Conservation (phyloP, 2,113 vertebrate genomes). For the Thinocorus orbignyianus region DNA sequence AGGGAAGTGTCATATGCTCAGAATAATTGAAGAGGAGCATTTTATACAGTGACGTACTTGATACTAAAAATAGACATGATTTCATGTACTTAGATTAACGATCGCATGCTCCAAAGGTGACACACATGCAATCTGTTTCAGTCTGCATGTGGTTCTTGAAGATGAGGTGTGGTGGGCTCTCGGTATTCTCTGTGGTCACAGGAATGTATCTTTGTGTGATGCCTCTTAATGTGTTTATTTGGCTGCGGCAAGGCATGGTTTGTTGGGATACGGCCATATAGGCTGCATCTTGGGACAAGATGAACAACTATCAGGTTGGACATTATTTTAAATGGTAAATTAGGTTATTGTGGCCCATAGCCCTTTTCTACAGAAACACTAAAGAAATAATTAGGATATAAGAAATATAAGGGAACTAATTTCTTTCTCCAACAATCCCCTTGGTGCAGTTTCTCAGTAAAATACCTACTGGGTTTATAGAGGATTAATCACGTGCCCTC, state of each 20-base stretch:
- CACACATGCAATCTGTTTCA: background rate
- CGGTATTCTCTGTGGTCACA: background rate
- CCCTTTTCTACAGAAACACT: background rate
- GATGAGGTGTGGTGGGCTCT: background rate
- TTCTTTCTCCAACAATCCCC: background rate
- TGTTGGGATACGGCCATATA: background rate
- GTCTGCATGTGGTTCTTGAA: background rate
- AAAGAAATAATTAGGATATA: background rate
- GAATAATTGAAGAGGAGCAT: background rate
- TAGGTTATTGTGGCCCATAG: background rate
- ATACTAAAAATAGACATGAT: conserved; percentile 16
- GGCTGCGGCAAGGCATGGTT: background rate
- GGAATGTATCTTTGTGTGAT: background rate
- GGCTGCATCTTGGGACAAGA: background rate
- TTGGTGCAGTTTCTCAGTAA: background rate
- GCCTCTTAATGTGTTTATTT: background rate
- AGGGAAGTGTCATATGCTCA: background rate
- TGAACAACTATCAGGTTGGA: background rate
- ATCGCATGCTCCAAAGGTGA: background rate
- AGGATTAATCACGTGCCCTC: background rate
- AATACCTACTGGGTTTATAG: background rate
- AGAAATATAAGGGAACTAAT: background rate
- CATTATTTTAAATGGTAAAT: background rate
- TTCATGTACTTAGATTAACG: background rate
- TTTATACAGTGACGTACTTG: background rate